These are phyloP conservation scores for Galerucella nymphaeae DNA, from an alignment of 2,888 invertebrate genomes.

Conservation along the genomic window DNA sequence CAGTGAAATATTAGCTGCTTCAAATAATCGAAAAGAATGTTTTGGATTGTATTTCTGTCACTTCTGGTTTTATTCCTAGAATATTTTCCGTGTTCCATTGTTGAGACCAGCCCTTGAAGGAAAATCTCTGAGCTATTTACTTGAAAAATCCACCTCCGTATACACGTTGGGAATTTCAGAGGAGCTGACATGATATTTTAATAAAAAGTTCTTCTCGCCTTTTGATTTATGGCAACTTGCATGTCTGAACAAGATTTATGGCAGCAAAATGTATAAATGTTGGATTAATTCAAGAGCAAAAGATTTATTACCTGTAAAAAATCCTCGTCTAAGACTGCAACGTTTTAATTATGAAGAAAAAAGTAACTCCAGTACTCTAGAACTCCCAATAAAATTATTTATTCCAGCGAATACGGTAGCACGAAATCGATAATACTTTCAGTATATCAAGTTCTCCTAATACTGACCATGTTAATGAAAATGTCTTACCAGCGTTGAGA, in stretches of 20 bases:
- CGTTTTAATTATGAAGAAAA: slow-evolving; percentile 30
- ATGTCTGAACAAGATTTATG: slow-evolving; percentile 48
- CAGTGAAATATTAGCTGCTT: no score
- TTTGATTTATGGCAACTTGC: slow-evolving; percentile 50
- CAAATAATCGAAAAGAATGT: no score
- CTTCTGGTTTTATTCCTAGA: background rate
- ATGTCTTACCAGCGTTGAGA: no score
- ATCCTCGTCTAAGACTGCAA: slow-evolving; percentile 22
- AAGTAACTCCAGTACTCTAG: background rate
- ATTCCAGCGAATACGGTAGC: no score
- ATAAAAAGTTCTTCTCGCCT: slow-evolving; percentile 35
- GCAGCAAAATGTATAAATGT: slow-evolving; percentile 52
- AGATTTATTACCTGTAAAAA: slow-evolving; percentile 48
- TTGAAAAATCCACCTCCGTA: slow-evolving; percentile 3
- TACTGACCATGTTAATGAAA: no score
- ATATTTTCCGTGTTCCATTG: background rate
- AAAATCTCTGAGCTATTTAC: background rate
- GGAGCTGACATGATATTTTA: slow-evolving; percentile 32
- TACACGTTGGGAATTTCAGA: slow-evolving; percentile 20
- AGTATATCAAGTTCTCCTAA: no score
- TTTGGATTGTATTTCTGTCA: background rate
- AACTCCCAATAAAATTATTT: no score
- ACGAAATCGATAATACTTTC: no score
- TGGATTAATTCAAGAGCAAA: slow-evolving; percentile 49
- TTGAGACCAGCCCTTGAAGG: background rate